These are phyloP conservation scores for Anseranas semipalmata DNA, from an alignment of 2,113 vertebrate species.

Conservation along the genomic window DNA sequence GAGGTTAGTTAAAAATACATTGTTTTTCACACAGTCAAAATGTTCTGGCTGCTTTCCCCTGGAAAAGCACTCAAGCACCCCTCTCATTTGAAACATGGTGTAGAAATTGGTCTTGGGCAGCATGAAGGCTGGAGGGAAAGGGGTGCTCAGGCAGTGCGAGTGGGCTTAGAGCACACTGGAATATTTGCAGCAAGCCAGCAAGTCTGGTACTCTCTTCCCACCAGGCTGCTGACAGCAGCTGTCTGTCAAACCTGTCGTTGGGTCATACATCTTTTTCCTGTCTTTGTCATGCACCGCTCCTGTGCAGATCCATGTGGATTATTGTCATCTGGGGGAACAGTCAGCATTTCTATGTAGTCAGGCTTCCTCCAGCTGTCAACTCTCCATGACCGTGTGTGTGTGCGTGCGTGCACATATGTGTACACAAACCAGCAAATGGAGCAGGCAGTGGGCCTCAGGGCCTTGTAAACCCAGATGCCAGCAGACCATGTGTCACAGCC, in stretches of 20 bases:
- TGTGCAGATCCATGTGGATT: not conserved
- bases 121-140: rapidly evolving
- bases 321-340: not conserved
- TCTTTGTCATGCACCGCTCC: not conserved
- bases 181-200: not conserved
- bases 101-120: not conserved
- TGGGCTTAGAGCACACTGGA: not conserved
- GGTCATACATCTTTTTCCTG: not conserved
- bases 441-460: not conserved
- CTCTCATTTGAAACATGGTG: not conserved
- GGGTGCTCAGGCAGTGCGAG: not conserved
- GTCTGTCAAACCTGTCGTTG: not conserved
- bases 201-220: not conserved
- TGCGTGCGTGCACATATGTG: no score
- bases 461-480: rapidly evolving
- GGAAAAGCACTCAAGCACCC: not conserved
- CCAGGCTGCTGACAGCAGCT: not conserved
- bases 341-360: not conserved
- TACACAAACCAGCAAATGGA: not conserved
- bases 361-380: not conserved
- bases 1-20: constrained; percentile 53
- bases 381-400: not conserved
- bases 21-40: constrained; percentile 37
- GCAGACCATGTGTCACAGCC: not conserved
- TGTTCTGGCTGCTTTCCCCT: not conserved